Conservation (phyloP, 2,888 invertebrate genomes). For the Tipula vernalis region DNA sequence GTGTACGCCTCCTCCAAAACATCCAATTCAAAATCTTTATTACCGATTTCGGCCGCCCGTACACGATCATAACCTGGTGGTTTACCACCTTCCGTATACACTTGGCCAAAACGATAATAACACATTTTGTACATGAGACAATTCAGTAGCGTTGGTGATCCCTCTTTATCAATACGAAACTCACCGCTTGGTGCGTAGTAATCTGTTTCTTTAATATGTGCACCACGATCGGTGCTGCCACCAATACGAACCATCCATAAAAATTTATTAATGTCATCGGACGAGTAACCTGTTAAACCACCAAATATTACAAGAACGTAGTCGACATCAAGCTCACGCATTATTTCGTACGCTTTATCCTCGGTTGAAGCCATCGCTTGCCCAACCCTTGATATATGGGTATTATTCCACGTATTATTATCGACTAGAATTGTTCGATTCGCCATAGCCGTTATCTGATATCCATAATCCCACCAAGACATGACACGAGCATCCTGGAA, state of each 20-base stretch:
- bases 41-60: conserved; percentile 93
- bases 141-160: conserved; percentile 81
- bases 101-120: conserved; percentile 91
- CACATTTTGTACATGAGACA: conserved; percentile 99
- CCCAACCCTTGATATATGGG: conserved; percentile 93
- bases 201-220: conserved; percentile 91
- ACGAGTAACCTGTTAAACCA: conserved; percentile 96
- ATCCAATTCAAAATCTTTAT: conserved; percentile 95
- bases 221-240: conserved; percentile 88
- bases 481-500: conserved; percentile 83
- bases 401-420: conserved; percentile 99
- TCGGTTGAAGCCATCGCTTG: conserved; percentile 98
- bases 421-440: conserved; percentile 96
- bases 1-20: conserved; percentile 99
- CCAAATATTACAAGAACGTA: conserved; percentile 98
- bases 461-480: conserved; percentile 99
- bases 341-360: conserved; percentile 94
- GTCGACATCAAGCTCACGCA: conserved; percentile 93
- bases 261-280: conserved; percentile 98
- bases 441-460: conserved; percentile 98
- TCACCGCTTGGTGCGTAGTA: conserved; percentile 94
- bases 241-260: conserved; percentile 99
- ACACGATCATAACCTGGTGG: conserved; percentile 95
- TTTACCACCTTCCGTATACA: conserved; percentile 90
- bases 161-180: conserved; percentile 91